Conservation (phyloP, 2,797 vertebrate genomes). For the Sciurus vulgaris region DNA sequence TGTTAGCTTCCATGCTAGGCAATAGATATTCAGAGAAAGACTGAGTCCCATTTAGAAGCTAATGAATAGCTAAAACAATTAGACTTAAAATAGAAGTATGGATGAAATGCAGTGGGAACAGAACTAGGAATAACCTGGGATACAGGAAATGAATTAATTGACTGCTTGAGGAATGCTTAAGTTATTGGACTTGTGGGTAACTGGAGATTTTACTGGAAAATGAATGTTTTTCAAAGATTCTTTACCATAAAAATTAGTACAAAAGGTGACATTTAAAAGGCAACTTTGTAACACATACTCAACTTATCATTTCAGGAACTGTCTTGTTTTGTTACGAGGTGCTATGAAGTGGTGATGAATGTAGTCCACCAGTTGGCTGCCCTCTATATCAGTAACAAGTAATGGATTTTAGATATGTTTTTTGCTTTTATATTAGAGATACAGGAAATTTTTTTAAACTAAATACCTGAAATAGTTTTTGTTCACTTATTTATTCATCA, state of each 20-base stretch:
- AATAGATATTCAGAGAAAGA: constrained; percentile 23
- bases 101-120: background rate
- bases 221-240: constrained; percentile 30
- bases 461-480: constrained; percentile 44
- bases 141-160: background rate
- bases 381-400: constrained; percentile 98
- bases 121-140: background rate
- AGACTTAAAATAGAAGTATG: background rate
- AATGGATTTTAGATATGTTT: constrained; percentile 83
- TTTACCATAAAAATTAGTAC: constrained; percentile 46
- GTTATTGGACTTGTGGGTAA: constrained; percentile 19
- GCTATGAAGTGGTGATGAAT: constrained; percentile 97
- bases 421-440: constrained; percentile 50
- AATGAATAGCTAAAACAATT: background rate
- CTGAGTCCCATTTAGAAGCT: constrained; percentile 25
- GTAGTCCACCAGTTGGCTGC: constrained; percentile 97
- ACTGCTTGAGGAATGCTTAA: constrained; percentile 11
- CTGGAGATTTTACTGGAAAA: constrained; percentile 32
- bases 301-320: constrained; percentile 92
- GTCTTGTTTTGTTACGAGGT: constrained; percentile 97
- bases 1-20: background rate
- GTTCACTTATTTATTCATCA: background rate
- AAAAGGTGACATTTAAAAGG: constrained; percentile 37
- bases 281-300: constrained; percentile 39
- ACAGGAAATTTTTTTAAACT: constrained; percentile 6